Percentiles rank a stretch among this genome's conserved stretches.
phyloP scores from a whole-genome alignment of 1,140 invertebrate genomes.

The Octopus bimaculoides region DNA sequence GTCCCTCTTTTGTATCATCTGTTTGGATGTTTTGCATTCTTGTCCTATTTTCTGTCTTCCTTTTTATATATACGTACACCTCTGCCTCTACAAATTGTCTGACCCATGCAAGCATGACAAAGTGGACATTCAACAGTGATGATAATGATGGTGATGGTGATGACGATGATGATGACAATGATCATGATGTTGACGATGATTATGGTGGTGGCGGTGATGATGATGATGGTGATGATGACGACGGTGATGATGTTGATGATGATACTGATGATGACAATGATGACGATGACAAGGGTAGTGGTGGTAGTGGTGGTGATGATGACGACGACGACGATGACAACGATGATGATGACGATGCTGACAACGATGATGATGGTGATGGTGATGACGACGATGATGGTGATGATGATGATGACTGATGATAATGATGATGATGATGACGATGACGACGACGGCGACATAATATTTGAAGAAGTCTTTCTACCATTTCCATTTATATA shows the following conservation, averaged over 20 bases:
- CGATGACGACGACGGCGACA: too few relatives aligned
- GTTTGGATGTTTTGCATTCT: not conserved
- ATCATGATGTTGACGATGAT: not conserved
- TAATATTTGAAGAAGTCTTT: too few relatives aligned
- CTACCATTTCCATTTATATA: too few relatives aligned
- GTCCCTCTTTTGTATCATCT: too few relatives aligned
- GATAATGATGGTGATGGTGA: too few relatives aligned
- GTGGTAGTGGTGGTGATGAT: not conserved
- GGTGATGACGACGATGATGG: not conserved
- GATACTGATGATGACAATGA: not conserved
- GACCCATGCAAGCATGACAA: too few relatives aligned
- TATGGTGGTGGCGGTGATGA: not conserved
- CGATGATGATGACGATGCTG: not conserved
- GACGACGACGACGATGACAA: not conserved
- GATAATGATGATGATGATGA: too few relatives aligned
- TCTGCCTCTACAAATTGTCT: too few relatives aligned
- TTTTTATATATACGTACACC: too few relatives aligned
- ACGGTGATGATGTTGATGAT: not conserved
- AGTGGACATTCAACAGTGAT: too few relatives aligned
- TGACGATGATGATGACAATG: too few relatives aligned
- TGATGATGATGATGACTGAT: too few relatives aligned
- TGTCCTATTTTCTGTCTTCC: not conserved
- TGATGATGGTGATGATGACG: not conserved
- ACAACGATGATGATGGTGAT: not conserved
- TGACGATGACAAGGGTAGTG: not conserved